phyloP scores from a whole-genome alignment of 2,113 vertebrate species.

The Rutilus rutilus region DNA sequence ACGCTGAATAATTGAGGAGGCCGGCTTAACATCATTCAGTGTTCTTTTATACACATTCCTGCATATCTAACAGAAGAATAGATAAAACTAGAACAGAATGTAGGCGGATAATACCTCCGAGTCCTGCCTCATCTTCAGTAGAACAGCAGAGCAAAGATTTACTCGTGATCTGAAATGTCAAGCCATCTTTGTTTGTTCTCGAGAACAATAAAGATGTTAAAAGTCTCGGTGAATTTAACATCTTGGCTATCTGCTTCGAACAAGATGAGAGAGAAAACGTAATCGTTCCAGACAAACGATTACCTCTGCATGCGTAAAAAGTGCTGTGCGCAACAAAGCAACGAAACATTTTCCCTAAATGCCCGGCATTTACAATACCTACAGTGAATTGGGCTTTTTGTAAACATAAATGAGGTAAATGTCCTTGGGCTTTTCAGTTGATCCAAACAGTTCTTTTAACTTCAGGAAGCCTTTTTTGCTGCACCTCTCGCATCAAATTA shows the following conservation, averaged over 20 bases:
- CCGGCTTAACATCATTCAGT: slow-evolving; percentile 68
- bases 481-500: slow-evolving; percentile 57
- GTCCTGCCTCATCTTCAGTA: slow-evolving; percentile 1
- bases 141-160: slow-evolving; percentile 16
- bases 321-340: slow-evolving; percentile 66
- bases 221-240: background rate
- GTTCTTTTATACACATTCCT: slow-evolving; percentile 60
- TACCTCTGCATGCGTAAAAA: slow-evolving; percentile 57
- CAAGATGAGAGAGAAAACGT: slow-evolving; percentile 54
- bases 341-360: slow-evolving; percentile 72
- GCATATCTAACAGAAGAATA: slow-evolving; percentile 48
- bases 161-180: slow-evolving; percentile 17
- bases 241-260: slow-evolving; percentile 1
- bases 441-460: slow-evolving; percentile 63
- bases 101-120: slow-evolving; percentile 29
- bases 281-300: slow-evolving; percentile 62
- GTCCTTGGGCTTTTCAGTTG: slow-evolving; percentile 71
- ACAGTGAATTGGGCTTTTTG: slow-evolving; percentile 71
- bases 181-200: slow-evolving; percentile 34
- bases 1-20: slow-evolving; percentile 75
- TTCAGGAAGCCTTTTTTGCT: slow-evolving; percentile 47
- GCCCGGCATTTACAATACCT: slow-evolving; percentile 77
- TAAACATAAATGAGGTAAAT: slow-evolving; percentile 74
- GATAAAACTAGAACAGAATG: slow-evolving; percentile 32
- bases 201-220: slow-evolving; percentile 34